A percentile compares a stretch with the other conserved stretches of the same genome.
Conservation (phyloP, 2,113 vertebrate genomes). For the chimpanzee (Pan troglodytes) region NHGRI_mPanTro3-v2.1_pri NC_072404.2:119697001-119697500, state of each 20-base stretch:
- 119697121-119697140: constrained; percentile 52
- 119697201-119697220: background rate
- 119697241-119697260: background rate
- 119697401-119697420: background rate
- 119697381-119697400: background rate
- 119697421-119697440: background rate
- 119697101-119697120: constrained; percentile 61
- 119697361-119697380: background rate
- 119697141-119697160: constrained; percentile 9
- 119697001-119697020: constrained; percentile 55
- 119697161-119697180: constrained; percentile 43
- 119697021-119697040: constrained; percentile 52
- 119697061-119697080: constrained; percentile 45
- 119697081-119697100: constrained; percentile 64
- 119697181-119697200: constrained; percentile 18
- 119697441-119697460: background rate
- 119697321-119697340: background rate
- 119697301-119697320: background rate
- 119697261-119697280: background rate
- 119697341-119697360: background rate
- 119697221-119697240: background rate
- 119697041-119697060: constrained; percentile 62
- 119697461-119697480: constrained; percentile 40
- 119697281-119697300: background rate
- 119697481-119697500: constrained; percentile 8